Base-by-base conservation (phyloP, 92 coral and sea anemone species). In the Epizoanthus illoricatus region DNA sequence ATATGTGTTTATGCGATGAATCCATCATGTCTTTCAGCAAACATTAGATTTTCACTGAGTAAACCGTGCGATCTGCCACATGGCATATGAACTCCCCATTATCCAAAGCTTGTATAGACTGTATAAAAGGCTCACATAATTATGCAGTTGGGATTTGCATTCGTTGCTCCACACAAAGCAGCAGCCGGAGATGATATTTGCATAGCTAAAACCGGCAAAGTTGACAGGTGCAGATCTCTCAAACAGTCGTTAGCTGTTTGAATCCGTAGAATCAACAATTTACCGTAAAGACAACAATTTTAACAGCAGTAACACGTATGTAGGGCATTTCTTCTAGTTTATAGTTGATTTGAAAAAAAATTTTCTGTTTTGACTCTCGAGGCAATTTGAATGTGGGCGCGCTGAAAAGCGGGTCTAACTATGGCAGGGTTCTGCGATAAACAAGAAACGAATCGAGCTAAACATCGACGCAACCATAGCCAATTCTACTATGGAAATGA, bases 401-500 rank as follows among this genome's bases (percentile, higher is more conserved):
- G 45, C 61, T 45, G 39, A 65, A 43, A 15, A 63, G 9, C 28
- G 9, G 19, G 41, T 3, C 45, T 23, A 8, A 21, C 6, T 49
- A 62, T 78, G 71, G 81, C 81, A 8, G 55, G 62, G 41, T 33
- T 75, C 7, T 75, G 81, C 33, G 41, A 75, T 59, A 23, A 75
- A 39, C 82, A 78, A 47, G 65, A 43, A 70, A 45, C 64, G 62
- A 78, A 20, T 28, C 60, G 21, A 62, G 17, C 21, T 4, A n/a
- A 61, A 62, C 43, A 45, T 78, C 60, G 42, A 18, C 69, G 49
- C 17, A 23, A 21, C 3, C 57, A 41, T 33, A 58, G 20, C 2
- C 67, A 76, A 12, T 55, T 73, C 24, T 64, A 60, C 78, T 73
- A 85, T 69, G 82, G 67, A 15, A 85, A 74, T 64, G 55, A 70